Evolutionary conservation across 2,888 invertebrate species (phyloP).

Genomic region (Hydriomena furcata): DNA sequence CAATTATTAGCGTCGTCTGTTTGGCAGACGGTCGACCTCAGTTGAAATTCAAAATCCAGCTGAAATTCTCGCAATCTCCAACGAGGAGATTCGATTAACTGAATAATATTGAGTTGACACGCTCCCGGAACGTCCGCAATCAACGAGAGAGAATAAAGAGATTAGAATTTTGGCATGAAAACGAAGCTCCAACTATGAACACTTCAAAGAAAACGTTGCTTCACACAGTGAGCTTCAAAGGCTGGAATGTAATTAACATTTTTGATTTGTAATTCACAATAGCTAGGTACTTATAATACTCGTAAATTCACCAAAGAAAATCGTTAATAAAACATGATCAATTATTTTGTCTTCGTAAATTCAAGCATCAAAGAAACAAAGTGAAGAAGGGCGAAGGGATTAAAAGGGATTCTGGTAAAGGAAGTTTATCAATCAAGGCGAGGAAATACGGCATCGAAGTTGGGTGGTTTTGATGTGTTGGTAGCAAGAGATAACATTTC

Average conservation of each 20-base stretch:
- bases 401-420: constrained; percentile 31
- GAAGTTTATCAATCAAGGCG: constrained; percentile 47
- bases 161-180: constrained; percentile 34
- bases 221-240: constrained; percentile 45
- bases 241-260: constrained; percentile 34
- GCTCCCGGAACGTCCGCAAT: constrained; percentile 41
- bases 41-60: constrained; percentile 37
- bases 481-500: constrained; percentile 15
- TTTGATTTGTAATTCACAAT: constrained; percentile 37
- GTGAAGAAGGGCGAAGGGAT: constrained; percentile 24
- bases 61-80: constrained; percentile 34
- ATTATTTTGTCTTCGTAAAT: constrained; percentile 16
- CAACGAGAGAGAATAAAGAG: constrained; percentile 39
- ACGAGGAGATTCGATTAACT: constrained; percentile 50
- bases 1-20: constrained; percentile 50
- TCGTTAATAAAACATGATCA: constrained; percentile 12
- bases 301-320: constrained; percentile 21
- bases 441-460: constrained; percentile 31
- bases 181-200: constrained; percentile 34
- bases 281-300: constrained; percentile 22
- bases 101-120: constrained; percentile 49
- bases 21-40: constrained; percentile 41
- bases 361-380: constrained; percentile 16
- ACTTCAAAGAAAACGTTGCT: constrained; percentile 40
- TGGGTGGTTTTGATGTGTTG: constrained; percentile 29